Percentiles rank a stretch among this genome's conserved stretches.
phyloP scores from a whole-genome alignment of 2,888 invertebrate species.

The Pteria penguin region DNA sequence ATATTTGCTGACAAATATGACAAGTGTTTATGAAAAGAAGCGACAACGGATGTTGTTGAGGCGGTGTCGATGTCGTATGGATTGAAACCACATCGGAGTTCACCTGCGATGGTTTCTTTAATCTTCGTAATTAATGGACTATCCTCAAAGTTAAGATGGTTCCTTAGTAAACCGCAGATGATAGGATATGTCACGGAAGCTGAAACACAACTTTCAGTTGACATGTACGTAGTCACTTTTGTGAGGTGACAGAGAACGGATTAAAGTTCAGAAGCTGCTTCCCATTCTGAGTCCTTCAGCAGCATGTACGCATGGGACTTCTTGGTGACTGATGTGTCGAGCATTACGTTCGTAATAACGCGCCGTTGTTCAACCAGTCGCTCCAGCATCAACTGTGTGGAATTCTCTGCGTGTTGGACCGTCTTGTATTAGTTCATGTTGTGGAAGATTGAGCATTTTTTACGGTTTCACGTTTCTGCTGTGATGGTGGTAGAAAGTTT shows the following conservation, averaged over 20 bases:
- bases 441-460: constrained; percentile 16
- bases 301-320: constrained; percentile 17
- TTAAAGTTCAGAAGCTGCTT: constrained; percentile 10
- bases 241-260: constrained; percentile 14
- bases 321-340: constrained; percentile 23
- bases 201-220: constrained; percentile 8
- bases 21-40: no score
- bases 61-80: background rate
- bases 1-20: no score
- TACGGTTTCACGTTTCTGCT: constrained; percentile 19
- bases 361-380: no score
- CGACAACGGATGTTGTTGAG: constrained; percentile 6
- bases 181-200: constrained; percentile 24
- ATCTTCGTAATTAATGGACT: constrained; percentile 11
- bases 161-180: constrained; percentile 21
- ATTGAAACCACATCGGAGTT: constrained; percentile 2
- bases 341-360: constrained; percentile 39
- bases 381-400: constrained; percentile 27
- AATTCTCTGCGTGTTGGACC: constrained; percentile 33
- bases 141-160: constrained; percentile 1
- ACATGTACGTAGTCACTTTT: constrained; percentile 26
- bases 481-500: constrained; percentile 39
- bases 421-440: constrained; percentile 31
- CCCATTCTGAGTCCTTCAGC: constrained; percentile 23
- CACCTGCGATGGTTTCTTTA: background rate